These are phyloP conservation scores for Merops nubicus DNA, from an alignment of 2,113 vertebrate species.

Conservation along the genomic window DNA sequence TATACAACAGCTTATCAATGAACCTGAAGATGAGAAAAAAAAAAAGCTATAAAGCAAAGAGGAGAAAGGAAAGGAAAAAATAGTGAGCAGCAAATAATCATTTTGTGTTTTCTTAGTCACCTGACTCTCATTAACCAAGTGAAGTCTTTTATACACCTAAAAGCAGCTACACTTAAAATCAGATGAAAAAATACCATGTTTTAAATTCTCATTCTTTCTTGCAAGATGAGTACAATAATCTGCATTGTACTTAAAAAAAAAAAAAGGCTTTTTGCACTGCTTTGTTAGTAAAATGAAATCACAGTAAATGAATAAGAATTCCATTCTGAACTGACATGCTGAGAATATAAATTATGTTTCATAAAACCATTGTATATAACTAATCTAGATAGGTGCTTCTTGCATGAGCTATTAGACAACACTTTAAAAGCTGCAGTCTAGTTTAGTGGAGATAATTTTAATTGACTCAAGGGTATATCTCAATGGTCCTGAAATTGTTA, in stretches of 20 bases:
- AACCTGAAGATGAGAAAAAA: background rate
- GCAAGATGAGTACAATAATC: background rate
- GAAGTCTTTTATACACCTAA: background rate
- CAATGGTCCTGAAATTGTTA: conserved; percentile 54
- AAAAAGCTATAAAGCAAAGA: background rate
- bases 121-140: background rate
- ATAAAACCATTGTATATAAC: background rate
- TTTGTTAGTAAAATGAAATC: conserved; percentile 45
- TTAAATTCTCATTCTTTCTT: conserved; percentile 5
- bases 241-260: background rate
- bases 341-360: conserved; percentile 63
- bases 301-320: conserved; percentile 30
- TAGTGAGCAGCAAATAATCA: accelerated
- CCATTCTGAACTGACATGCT: conserved; percentile 16
- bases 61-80: background rate
- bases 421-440: conserved; percentile 61
- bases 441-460: conserved; percentile 71
- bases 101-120: background rate
- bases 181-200: background rate
- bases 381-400: conserved; percentile 14
- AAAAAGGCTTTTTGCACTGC: background rate
- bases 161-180: background rate
- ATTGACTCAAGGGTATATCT: conserved; percentile 66
- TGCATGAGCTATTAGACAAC: conserved; percentile 34
- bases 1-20: background rate